Evolutionary conservation across 2,113 vertebrate species (phyloP).

Genomic region (Malurus alboscapulatus): DNA sequence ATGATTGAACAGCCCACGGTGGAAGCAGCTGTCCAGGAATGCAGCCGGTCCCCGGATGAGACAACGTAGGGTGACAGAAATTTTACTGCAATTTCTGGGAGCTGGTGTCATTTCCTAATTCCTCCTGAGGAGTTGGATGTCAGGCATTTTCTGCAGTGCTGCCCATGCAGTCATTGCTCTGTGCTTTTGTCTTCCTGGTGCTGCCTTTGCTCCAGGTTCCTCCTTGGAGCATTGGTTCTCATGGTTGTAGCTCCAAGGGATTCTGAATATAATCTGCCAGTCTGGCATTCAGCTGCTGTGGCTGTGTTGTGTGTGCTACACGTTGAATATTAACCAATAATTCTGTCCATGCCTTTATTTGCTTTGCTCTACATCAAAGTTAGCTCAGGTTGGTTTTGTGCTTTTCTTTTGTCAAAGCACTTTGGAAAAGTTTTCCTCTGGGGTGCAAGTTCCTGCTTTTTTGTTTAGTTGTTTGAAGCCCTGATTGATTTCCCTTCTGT

Average conservation of each 20-base stretch:
- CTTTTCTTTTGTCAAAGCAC: background rate
- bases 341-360: background rate
- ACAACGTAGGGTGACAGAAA: conserved; percentile 77
- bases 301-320: background rate
- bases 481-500: background rate
- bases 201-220: background rate
- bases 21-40: conserved; percentile 90
- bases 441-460: background rate
- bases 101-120: background rate
- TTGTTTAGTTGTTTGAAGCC: background rate
- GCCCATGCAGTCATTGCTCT: background rate
- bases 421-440: background rate
- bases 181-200: background rate
- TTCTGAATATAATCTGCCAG: background rate
- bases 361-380: background rate
- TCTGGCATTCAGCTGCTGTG: background rate
- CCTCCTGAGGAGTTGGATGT: background rate
- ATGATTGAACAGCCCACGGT: conserved; percentile 89
- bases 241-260: background rate
- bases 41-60: conserved; percentile 87
- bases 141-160: background rate
- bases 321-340: background rate
- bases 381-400: background rate
- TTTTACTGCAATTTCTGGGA: background rate
- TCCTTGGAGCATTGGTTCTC: background rate